Base-by-base conservation (phyloP, 2,888 invertebrate species). In the Noctua janthina region DNA sequence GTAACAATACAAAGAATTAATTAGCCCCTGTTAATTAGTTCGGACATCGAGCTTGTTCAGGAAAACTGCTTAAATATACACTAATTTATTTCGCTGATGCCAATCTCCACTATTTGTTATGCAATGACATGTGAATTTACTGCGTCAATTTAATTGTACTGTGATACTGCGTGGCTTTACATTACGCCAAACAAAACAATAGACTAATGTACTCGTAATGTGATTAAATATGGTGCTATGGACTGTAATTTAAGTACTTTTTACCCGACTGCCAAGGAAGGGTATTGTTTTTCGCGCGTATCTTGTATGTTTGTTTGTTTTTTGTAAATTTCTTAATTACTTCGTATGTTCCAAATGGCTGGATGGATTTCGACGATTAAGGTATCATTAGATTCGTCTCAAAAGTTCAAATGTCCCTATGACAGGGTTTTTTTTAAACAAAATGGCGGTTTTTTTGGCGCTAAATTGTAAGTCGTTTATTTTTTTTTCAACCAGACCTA, bases 11-110 rank as follows among this genome's bases (percentile, higher is more conserved):
- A 15, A n/a, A 69, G 13, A 83, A 69, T 59, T 78, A 56, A 69
- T 83, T 35, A 46, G 35, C 20, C 4, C 39, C 10, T 39, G 6
- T 46, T 79, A 64, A 79, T 82, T 73, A 73, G 10, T 66, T 3
- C 35, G 56, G 84, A 15, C 56, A 83, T 7, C 49, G 82, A 69
- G 69, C 56, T 11, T 35, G 35, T 66, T 73, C 59, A 51, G 20
- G 56, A 59, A 77, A 83, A 83, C 3, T 51, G 29, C 4, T 59
- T 1, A 46, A 39, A 39, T 39, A 39, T 39, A 39, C 39, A 4
- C 39, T 39, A 43, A 67, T n/a, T 46, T 15, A 49, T 73, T 54
- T 43, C 43, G 43, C 59, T n/a, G 73, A 68, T 43, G 15, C 43
- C 20, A 70, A 56, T 56, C 20, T 11, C n/a, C 11, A 35, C 1